phyloP scores from a whole-genome alignment of 1,140 invertebrate species.

The Cotesia chilonis region DNA sequence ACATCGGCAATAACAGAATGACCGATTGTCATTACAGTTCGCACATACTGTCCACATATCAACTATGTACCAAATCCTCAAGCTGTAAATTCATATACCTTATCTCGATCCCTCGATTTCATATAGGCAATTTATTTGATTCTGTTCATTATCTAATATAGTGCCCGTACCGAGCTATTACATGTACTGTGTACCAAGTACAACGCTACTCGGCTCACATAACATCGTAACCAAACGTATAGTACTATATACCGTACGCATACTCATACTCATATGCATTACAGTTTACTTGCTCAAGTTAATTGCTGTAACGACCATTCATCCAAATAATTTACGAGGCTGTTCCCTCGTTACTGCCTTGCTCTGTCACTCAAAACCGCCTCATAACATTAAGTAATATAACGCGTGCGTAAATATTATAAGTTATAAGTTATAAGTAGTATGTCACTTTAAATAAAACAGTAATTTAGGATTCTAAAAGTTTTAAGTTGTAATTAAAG shows the following conservation, averaged over 20 bases:
- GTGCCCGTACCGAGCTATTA: neutral
- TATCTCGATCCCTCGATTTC: neutral
- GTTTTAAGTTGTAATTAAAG: too few relatives aligned
- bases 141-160: constrained; percentile 17
- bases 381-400: too few relatives aligned
- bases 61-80: neutral
- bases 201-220: too few relatives aligned
- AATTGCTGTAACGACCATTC: constrained; percentile 19
- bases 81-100: constrained; percentile 1
- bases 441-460: neutral
- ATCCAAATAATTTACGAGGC: constrained; percentile 26
- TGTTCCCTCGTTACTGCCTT: constrained; percentile 17
- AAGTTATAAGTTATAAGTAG: neutral
- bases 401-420: too few relatives aligned
- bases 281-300: constrained; percentile 16
- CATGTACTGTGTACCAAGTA: too few relatives aligned
- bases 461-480: neutral
- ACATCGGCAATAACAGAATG: neutral
- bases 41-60: constrained; percentile 6
- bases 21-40: constrained; percentile 15
- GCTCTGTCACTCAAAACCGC: neutral
- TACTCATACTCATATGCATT: constrained; percentile 11
- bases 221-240: too few relatives aligned
- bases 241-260: too few relatives aligned
- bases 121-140: too few relatives aligned